Evolutionary conservation across 2,113 vertebrate species (phyloP).

Genomic region (Amphiprion ocellaris): DNA sequence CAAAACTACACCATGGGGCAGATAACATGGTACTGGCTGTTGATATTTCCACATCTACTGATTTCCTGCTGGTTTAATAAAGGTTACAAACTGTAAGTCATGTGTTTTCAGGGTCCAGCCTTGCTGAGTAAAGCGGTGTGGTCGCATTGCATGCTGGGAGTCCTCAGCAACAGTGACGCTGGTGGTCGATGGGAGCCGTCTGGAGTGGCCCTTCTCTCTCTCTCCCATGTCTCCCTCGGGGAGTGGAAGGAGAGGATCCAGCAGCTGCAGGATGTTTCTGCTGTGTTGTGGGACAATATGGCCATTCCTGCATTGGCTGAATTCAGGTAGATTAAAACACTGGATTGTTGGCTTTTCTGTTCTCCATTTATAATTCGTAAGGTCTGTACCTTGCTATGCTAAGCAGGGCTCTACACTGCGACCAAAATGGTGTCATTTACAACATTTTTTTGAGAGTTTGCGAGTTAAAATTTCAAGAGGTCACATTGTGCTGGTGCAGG

Average conservation of each 20-base stretch:
- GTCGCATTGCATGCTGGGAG: slow-evolving; percentile 92
- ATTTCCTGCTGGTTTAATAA: neutral
- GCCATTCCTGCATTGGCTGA: slow-evolving; percentile 84
- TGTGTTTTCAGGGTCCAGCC: slow-evolving; percentile 88
- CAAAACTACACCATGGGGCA: slow-evolving; percentile 57
- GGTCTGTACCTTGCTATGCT: no score
- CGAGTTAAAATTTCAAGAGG: no score
- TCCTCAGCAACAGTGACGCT: slow-evolving; percentile 87
- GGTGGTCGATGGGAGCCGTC: slow-evolving; percentile 86
- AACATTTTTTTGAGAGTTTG: no score
- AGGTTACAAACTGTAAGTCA: neutral
- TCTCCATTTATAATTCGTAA: no score
- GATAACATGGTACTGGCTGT: slow-evolving; percentile 67
- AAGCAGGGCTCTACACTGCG: no score
- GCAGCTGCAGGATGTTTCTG: slow-evolving; percentile 90
- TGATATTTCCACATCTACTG: neutral
- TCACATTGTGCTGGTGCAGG: no score
- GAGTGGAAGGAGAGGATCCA: slow-evolving; percentile 91
- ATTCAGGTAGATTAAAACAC: slow-evolving; percentile 87
- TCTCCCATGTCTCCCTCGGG: slow-evolving; percentile 90
- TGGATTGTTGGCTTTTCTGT: no score
- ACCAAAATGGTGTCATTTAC: no score
- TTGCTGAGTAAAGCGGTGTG: slow-evolving; percentile 91
- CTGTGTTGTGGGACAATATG: slow-evolving; percentile 93
- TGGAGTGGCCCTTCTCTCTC: slow-evolving; percentile 85